These are phyloP conservation scores for Pectinophora gossypiella DNA, from an alignment of 1,140 invertebrate genomes.

Conservation along the genomic window DNA sequence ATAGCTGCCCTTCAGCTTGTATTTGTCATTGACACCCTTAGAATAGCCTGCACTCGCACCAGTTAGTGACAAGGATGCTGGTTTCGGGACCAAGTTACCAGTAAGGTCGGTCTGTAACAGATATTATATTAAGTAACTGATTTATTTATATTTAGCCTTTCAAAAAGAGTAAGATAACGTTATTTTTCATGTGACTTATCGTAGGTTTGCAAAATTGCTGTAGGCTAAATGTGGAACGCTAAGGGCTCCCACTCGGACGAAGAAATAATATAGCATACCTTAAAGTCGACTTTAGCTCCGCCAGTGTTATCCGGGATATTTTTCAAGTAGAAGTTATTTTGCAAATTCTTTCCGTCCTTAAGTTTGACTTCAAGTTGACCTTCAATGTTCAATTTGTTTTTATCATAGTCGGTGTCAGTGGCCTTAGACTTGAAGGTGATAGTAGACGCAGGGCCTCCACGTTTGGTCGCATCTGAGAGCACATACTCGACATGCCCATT, in stretches of 20 bases:
- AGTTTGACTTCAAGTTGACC: constrained; percentile 48
- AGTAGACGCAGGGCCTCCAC: constrained; percentile 67
- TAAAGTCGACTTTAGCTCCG: constrained; percentile 42
- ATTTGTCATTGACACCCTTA: constrained; percentile 55
- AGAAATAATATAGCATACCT: constrained; percentile 50
- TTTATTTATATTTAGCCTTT: neutral
- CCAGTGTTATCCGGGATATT: constrained; percentile 49
- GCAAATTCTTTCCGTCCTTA: constrained; percentile 62
- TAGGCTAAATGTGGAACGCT: too few relatives aligned
- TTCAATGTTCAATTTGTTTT: constrained; percentile 62
- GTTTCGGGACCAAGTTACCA: constrained; percentile 52
- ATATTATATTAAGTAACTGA: too few relatives aligned
- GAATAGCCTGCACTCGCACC: constrained; percentile 22
- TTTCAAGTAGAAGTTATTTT: constrained; percentile 52
- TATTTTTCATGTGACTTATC: too few relatives aligned
- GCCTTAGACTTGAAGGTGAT: constrained; percentile 51
- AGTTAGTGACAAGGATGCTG: constrained; percentile 42
- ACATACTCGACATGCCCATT: constrained; percentile 60
- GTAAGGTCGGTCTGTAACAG: constrained; percentile 38
- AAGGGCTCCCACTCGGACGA: too few relatives aligned
- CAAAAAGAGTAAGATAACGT: too few relatives aligned
- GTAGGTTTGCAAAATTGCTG: too few relatives aligned
- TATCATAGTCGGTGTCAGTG: constrained; percentile 42
- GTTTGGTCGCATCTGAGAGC: constrained; percentile 71
- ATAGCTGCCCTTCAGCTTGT: constrained; percentile 54